phyloP scores from a whole-genome alignment of 2,113 vertebrate genomes.

The Rousettus leschenaultii region DNA sequence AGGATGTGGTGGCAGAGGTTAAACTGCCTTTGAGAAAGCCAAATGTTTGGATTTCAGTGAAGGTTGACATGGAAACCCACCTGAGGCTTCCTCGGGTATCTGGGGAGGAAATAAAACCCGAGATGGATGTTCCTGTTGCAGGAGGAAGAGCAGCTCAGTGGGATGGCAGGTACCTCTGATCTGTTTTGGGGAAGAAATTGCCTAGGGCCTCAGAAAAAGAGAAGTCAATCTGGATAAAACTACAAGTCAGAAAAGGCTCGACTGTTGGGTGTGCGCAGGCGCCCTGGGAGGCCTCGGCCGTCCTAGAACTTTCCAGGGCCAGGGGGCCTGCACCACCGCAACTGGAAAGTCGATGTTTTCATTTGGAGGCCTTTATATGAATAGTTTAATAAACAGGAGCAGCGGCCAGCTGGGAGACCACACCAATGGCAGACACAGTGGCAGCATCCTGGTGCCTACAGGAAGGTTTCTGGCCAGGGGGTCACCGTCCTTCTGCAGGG shows the following conservation, averaged over 20 bases:
- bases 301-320: background rate
- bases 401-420: background rate
- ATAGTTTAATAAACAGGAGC: background rate
- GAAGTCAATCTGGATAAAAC: background rate
- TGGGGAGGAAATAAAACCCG: conserved; percentile 57
- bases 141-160: background rate
- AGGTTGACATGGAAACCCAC: conserved; percentile 68
- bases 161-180: background rate
- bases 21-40: conserved; percentile 64
- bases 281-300: background rate
- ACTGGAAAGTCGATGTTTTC: background rate
- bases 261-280: background rate
- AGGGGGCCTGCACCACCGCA: background rate
- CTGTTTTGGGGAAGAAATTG: background rate
- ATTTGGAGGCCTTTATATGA: background rate
- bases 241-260: background rate
- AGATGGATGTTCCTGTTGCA: background rate
- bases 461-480: background rate
- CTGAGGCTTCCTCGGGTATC: conserved; percentile 46
- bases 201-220: background rate
- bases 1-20: conserved; percentile 55
- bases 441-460: background rate
- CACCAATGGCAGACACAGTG: background rate
- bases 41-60: conserved; percentile 66
- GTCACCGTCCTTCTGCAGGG: background rate